A percentile compares a stretch with the other conserved stretches of the same genome.
Conservation (phyloP, 2,888 invertebrate species). For the Phortica okadai region DNA sequence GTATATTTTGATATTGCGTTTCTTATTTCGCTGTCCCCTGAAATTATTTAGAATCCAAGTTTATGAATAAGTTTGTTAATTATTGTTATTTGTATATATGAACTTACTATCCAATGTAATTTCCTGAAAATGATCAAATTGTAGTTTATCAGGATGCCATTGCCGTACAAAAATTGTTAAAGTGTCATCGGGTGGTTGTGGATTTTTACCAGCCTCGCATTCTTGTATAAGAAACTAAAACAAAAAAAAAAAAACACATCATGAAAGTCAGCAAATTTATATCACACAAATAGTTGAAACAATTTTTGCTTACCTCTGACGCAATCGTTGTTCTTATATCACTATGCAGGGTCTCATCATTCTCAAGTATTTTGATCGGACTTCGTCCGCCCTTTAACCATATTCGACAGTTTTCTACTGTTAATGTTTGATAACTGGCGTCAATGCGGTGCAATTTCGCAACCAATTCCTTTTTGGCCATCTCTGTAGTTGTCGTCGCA, state of each 20-base stretch:
- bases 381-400: slow-evolving; percentile 82
- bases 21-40: slow-evolving; percentile 77
- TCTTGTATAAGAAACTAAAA: slow-evolving; percentile 75
- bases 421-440: slow-evolving; percentile 78
- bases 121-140: slow-evolving; percentile 79
- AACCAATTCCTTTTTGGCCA: slow-evolving; percentile 82
- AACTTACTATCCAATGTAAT: slow-evolving; percentile 79
- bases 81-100: not conserved
- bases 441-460: slow-evolving; percentile 77
- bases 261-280: too few relatives aligned
- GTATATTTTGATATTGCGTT: slow-evolving; percentile 78
- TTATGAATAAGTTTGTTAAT: not conserved
- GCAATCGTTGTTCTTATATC: slow-evolving; percentile 73
- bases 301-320: slow-evolving; percentile 65
- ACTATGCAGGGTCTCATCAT: slow-evolving; percentile 80
- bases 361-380: slow-evolving; percentile 81
- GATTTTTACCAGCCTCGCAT: slow-evolving; percentile 67
- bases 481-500: slow-evolving; percentile 80
- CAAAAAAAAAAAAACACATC: not conserved
- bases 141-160: slow-evolving; percentile 79
- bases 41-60: too few relatives aligned
- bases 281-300: not conserved
- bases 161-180: slow-evolving; percentile 79
- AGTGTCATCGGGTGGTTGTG: slow-evolving; percentile 78
- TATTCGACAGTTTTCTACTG: slow-evolving; percentile 82